These are phyloP conservation scores for Acipenser ruthenus DNA, from an alignment of 2,797 vertebrate species.

Conservation along the genomic window DNA sequence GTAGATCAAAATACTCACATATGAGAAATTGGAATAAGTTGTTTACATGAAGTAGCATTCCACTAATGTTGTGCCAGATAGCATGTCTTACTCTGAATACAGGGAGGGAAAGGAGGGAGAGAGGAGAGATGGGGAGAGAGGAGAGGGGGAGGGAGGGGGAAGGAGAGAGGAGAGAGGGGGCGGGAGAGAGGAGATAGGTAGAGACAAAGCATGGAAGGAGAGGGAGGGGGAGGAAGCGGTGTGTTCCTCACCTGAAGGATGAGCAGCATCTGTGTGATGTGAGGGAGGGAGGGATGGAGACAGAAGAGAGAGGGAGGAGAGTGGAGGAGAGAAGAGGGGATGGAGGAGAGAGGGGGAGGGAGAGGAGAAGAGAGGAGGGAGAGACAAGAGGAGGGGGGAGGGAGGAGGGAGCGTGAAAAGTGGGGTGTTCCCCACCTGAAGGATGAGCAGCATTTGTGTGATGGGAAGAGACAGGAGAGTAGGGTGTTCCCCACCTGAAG, in stretches of 20 bases:
- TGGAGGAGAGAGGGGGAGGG: background rate
- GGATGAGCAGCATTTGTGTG: conserved; percentile 86
- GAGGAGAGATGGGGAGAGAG: too few species aligned
- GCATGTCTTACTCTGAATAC: too few species aligned
- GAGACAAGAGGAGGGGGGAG: background rate
- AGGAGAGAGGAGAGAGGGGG: background rate
- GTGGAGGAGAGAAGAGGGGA: background rate
- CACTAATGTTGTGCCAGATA: too few species aligned
- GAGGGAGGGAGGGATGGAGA: conserved; percentile 54
- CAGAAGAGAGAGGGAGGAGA: background rate
- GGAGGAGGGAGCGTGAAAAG: conserved; percentile 4
- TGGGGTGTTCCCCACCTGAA: conserved; percentile 66
- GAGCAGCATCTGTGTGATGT: conserved; percentile 78
- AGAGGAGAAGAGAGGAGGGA: too few species aligned
- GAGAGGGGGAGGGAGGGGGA: background rate
- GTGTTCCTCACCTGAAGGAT: conserved; percentile 53
- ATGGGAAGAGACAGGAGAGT: conserved; percentile 56
- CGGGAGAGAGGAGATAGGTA: too few species aligned
- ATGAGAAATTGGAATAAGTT: too few species aligned
- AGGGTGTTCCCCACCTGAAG: conserved; percentile 68
- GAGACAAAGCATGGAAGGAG: background rate
- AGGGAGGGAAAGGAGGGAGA: too few species aligned
- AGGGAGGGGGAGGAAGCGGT: conserved; percentile 3
- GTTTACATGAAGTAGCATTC: too few species aligned
- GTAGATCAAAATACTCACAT: too few species aligned